A percentile compares a stretch with the other conserved stretches of the same genome.
These are phyloP conservation scores for Aurelia sp. DNA, from an alignment of 30 jellyfish, hydroid and myxozoan species.

Conservation along the genomic window DNA sequence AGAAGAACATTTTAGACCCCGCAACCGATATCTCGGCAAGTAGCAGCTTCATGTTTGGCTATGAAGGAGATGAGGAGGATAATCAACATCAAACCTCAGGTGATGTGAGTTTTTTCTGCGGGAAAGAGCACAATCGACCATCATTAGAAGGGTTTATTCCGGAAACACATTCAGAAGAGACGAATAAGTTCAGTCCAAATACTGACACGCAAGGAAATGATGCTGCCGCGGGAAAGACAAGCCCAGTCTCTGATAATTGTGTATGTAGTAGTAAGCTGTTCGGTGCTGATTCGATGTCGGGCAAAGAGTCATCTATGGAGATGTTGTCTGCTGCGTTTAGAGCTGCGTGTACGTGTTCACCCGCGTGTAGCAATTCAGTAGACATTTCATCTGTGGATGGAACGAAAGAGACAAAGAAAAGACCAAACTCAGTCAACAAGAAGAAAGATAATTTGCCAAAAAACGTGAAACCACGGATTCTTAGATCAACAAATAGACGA, in stretches of 20 bases:
- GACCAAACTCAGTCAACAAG: background rate
- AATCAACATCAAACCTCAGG: conserved; percentile 31
- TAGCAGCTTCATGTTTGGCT: conserved; percentile 64
- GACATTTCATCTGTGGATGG: background rate
- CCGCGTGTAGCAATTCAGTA: conserved; percentile 26
- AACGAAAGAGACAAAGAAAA: background rate
- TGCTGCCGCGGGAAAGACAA: conserved; percentile 9
- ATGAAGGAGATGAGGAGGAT: conserved; percentile 74
- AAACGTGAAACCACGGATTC: conserved; percentile 11
- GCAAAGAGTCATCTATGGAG: conserved; percentile 39
- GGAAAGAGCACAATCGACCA: conserved; percentile 41
- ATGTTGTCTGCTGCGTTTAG: conserved; percentile 59
- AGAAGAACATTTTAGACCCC: conserved; percentile 58
- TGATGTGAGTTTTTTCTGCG: conserved; percentile 40
- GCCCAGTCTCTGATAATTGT: conserved; percentile 28
- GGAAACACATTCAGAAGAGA: conserved; percentile 36
- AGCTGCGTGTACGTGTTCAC: conserved; percentile 61
- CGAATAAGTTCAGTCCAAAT: conserved; percentile 29
- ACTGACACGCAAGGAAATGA: conserved; percentile 11
- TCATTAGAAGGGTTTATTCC: conserved; percentile 39
- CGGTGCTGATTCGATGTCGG: background rate
- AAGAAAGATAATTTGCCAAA: background rate
- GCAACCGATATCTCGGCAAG: conserved; percentile 24
- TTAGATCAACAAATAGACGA: conserved; percentile 12
- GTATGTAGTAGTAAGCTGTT: background rate